Base-by-base conservation (phyloP, 2,113 vertebrate species). In the Coptodon bakossiorum region DNA sequence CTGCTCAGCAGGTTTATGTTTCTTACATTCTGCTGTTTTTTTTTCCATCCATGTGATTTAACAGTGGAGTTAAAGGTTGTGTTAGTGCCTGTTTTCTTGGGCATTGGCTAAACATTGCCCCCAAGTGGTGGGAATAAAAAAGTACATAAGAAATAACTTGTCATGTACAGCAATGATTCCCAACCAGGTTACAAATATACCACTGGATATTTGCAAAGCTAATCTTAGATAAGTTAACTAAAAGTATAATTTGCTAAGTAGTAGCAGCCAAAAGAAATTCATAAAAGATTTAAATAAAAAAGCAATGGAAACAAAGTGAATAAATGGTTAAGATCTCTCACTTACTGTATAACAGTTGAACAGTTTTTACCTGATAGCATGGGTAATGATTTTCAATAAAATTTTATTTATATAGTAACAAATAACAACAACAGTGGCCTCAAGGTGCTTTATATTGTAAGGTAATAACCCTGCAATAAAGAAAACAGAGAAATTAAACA, bases 21-120 rank as follows among this genome's bases (percentile, higher is more conserved):
- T 87, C 81, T 82, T 71, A 52, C 9, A 83, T 82, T 86, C 22
- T 86, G 68, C 76, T 89, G 3, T 73, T 82, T 57, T 79, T 79
- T 54, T 59, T 43, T 78, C 34, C 31, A 53, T 40, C 36, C 11
- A 16, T 92, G 83, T 83, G 54, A 52, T 90, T 93, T 73, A 89
- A 82, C 68, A 86, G 57, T 54, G 63, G 57, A n/a, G 29, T 13
- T 82, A 78, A 92, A 90, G 86, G 82, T 78, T 86, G 82, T 86
- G 82, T 45, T 68, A 81, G 90, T 86, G 82, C 78, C 50, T 19
- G 2, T 38, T 61, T 29, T 57, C 13, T 22, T n/a, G 50, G 5
- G 43, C 7, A 7, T 86, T 92, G 29, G 38, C 38, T 84, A 95
- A 78, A 95, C 93, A 96, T 89, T 95, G 94, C 91, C 87, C 93